A percentile compares a stretch with the other conserved stretches of the same genome.
phyloP scores from a whole-genome alignment of 1,140 invertebrate genomes.

The Cotesia chilonis region DNA sequence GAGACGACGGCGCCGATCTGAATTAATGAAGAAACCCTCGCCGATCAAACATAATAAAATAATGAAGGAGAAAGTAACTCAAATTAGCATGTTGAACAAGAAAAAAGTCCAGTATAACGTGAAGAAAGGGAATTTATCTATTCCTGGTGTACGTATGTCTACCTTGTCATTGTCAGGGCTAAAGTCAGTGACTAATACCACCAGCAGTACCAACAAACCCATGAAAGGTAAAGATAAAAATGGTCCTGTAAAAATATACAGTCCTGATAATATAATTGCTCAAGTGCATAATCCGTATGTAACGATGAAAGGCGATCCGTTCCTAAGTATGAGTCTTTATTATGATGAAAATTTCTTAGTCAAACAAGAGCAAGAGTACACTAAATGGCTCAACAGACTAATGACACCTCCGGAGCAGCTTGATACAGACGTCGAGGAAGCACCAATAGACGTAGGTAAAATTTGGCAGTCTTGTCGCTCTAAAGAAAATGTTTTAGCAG shows the following conservation, averaged over 20 bases:
- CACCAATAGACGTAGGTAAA: slow-evolving; percentile 76
- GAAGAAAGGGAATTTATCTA: slow-evolving; percentile 40
- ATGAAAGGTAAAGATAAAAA: slow-evolving; percentile 33
- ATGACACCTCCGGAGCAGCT: slow-evolving; percentile 76
- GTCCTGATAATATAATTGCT: slow-evolving; percentile 51
- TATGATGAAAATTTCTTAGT: slow-evolving; percentile 83
- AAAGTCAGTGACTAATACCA: slow-evolving; percentile 24
- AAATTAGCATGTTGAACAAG: slow-evolving; percentile 41
- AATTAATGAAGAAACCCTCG: slow-evolving; percentile 38
- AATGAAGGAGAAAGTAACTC: slow-evolving; percentile 46
- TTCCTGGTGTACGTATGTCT: slow-evolving; percentile 50
- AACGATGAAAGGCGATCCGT: slow-evolving; percentile 74
- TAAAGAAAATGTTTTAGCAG: slow-evolving; percentile 70
- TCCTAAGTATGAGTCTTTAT: slow-evolving; percentile 69
- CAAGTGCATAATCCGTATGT: slow-evolving; percentile 67
- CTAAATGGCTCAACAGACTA: slow-evolving; percentile 87
- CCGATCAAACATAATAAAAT: slow-evolving; percentile 41
- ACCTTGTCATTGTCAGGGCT: slow-evolving; percentile 48
- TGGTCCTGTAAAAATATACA: slow-evolving; percentile 44
- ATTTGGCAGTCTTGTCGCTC: slow-evolving; percentile 75
- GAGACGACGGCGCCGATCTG: slow-evolving; percentile 23
- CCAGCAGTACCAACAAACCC: slow-evolving; percentile 21
- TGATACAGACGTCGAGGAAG: slow-evolving; percentile 71
- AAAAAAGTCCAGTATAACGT: slow-evolving; percentile 38
- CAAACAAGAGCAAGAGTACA: slow-evolving; percentile 83